phyloP scores from a whole-genome alignment of 1,140 invertebrate species.

The Drosophila pseudoananassae region DNA sequence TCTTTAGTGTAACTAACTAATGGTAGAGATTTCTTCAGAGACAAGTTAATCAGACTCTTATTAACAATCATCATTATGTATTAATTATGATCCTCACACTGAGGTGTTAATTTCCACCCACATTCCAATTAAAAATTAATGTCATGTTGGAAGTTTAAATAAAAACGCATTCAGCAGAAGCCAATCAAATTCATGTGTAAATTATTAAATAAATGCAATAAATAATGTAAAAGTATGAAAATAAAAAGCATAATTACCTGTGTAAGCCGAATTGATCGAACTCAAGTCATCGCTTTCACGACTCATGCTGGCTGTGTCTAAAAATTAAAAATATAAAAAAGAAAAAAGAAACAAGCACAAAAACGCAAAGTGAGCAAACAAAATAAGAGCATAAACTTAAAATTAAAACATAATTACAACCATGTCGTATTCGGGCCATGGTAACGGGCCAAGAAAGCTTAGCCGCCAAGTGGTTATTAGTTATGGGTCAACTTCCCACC shows the following conservation, averaged over 20 bases:
- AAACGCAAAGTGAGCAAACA: conserved; percentile 45
- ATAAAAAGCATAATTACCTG: conserved; percentile 71
- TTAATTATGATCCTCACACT: no score
- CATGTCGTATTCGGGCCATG: conserved; percentile 63
- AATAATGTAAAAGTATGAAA: conserved; percentile 38
- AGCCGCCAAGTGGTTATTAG: conserved; percentile 69
- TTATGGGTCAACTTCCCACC: conserved; percentile 42
- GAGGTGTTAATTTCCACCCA: no score
- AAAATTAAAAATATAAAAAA: conserved; percentile 73
- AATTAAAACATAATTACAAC: conserved; percentile 72
- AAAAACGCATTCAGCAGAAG: conserved; percentile 47
- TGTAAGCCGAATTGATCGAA: conserved; percentile 82
- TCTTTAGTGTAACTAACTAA: background rate
- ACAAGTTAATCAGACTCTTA: background rate
- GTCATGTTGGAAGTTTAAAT: conserved; percentile 48
- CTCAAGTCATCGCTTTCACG: conserved; percentile 84
- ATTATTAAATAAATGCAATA: conserved; percentile 12
- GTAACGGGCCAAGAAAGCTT: conserved; percentile 61
- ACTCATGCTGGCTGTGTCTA: conserved; percentile 83
- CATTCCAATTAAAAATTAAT: conserved; percentile 51
- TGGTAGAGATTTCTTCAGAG: background rate
- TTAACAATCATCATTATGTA: conserved; percentile 1
- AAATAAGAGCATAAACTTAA: conserved; percentile 42
- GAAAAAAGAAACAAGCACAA: conserved; percentile 42
- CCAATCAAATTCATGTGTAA: conserved; percentile 34